Evolutionary conservation across 1,140 invertebrate species (phyloP), one percentile per base, ranked within the genome.

Genomic region (Wasmannia auropunctata): DNA sequence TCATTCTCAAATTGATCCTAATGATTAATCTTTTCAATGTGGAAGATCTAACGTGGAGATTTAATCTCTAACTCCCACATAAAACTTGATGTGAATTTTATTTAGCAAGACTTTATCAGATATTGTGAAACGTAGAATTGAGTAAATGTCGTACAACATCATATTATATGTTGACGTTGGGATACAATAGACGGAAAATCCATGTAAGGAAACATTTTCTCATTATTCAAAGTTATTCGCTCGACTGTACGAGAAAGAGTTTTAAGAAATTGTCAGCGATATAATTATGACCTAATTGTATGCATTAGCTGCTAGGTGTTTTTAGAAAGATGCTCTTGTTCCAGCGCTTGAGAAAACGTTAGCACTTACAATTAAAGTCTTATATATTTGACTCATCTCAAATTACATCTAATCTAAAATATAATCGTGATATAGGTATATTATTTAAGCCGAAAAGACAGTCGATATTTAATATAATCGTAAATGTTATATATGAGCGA

Each of bases 341-440:
- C 37, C 34, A 37, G n/a, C n/a, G 34, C 8, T 37, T 34, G n/a
- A 65, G 31, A 34, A 34, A 65, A 65, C n/a, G 34, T 10, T 11
- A 65, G 34, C 37, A 11, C n/a, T 16, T 2, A n/a, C 34, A 22
- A 7, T 65, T 65, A 0, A 6, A 2, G 8, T 22, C 19, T 65
- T 65, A 31, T 31, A 31, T 65, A 19, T 63, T 60, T 60, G 4
- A n/a, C 25, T 58, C 5, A 14, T 65, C 4, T 37, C 5, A n/a
- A 37, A 65, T 65, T 65, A 60, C 31, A 22, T 65, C n/a, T n/a
- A 37, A 65, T 37, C n/a, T 37, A 65, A 65, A 37, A 65, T 37
- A 1, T 28, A n/a, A 34, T n/a, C 0, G 28, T 62, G 16, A 62
- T 62, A n/a, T 34, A 1, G 16, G 34, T 62, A n/a, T 34, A 1